phyloP scores from a whole-genome alignment of 2,797 vertebrate species.

The Urophycis tenuis region DNA sequence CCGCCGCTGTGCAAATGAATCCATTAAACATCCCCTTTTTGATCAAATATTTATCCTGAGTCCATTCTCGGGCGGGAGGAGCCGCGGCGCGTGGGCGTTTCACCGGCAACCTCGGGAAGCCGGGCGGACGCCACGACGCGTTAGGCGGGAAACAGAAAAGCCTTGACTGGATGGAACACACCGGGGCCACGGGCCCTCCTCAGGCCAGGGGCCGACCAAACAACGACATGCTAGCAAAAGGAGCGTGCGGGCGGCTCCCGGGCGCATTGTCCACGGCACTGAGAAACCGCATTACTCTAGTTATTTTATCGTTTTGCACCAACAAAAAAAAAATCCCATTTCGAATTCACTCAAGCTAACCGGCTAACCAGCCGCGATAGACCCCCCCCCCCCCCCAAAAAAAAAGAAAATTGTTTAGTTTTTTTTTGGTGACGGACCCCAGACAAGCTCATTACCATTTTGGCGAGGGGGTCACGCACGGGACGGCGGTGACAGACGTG shows the following conservation, averaged over 20 bases:
- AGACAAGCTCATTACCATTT: slow-evolving; percentile 42
- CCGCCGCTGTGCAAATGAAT: slow-evolving; percentile 61
- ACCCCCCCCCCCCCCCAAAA: no score
- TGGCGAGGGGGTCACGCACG: slow-evolving; percentile 8
- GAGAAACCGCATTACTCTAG: neutral
- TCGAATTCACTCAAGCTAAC: neutral
- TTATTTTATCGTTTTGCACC: neutral
- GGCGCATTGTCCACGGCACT: neutral
- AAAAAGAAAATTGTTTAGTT: neutral
- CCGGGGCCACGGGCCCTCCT: slow-evolving; percentile 46
- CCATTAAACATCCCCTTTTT: slow-evolving; percentile 55
- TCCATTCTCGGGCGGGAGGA: slow-evolving; percentile 57
- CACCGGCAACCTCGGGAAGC: slow-evolving; percentile 23
- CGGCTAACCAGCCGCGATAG: neutral
- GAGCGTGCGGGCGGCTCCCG: no score
- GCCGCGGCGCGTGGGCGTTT: slow-evolving; percentile 14
- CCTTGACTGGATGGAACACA: slow-evolving; percentile 47
- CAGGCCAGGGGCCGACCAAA: neutral
- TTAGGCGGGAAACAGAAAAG: slow-evolving; percentile 45
- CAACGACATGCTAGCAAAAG: neutral
- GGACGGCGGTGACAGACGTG: slow-evolving; percentile 11
- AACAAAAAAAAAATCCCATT: neutral
- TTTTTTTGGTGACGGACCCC: neutral
- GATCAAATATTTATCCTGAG: slow-evolving; percentile 78
- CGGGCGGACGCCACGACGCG: slow-evolving; percentile 24